Conservation (phyloP, 2,113 vertebrate species). For the Mesocricetus auratus region DNA sequence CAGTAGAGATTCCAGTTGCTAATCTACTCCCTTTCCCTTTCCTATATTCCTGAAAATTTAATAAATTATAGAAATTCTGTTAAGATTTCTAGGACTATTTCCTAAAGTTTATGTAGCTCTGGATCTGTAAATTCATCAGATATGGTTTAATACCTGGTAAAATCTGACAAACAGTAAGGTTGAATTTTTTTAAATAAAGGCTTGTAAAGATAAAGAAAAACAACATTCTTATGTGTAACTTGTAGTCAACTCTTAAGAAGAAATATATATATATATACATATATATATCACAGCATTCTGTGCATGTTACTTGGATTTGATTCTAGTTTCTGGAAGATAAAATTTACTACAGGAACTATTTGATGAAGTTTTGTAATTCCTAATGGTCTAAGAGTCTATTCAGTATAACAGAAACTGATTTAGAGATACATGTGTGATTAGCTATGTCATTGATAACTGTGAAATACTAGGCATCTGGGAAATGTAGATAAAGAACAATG, state of each 20-base stretch:
- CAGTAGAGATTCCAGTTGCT: background rate
- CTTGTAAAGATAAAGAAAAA: background rate
- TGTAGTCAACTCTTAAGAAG: background rate
- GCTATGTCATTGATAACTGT: background rate
- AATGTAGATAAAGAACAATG: background rate
- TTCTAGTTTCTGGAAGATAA: background rate
- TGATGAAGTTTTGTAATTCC: background rate
- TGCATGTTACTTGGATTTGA: background rate
- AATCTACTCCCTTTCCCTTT: background rate
- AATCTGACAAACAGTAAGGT: background rate
- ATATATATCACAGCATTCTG: background rate
- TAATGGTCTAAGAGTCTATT: background rate
- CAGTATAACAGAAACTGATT: background rate
- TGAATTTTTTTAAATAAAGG: too few species aligned
- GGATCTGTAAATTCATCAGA: background rate
- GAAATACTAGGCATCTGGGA: background rate
- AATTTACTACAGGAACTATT: background rate
- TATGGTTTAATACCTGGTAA: background rate
- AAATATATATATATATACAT: accelerated
- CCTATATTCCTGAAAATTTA: background rate
- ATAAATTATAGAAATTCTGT: background rate
- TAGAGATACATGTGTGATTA: background rate
- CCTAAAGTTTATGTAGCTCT: too few species aligned
- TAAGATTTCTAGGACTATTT: background rate
- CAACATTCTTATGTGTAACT: background rate